Evolutionary conservation across 2,888 invertebrate genomes (phyloP), one percentile per base, ranked within the genome.

Genomic region (Nomada flava): DNA sequence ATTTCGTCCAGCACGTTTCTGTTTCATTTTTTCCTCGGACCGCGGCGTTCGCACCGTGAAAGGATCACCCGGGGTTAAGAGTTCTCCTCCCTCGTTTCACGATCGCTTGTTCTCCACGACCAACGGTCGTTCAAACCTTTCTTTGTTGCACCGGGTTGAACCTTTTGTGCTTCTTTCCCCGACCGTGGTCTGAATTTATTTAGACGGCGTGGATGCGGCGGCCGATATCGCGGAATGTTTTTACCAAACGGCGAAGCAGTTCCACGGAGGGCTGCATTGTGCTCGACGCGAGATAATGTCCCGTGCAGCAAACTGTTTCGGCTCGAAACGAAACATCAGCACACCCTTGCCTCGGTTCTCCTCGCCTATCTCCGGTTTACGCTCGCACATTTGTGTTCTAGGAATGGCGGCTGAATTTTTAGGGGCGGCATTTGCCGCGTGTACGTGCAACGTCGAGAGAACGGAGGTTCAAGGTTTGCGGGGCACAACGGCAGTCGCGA

Each of bases 121-220:
- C 36, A 36, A 36, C 36, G 36, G 36, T 36, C 36, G 36, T 36
- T 36, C 36, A 5, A 7, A 36, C 36, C 4, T 29, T 29, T 29
- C 7, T 5, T 7, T 7, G 52, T 50, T 50, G 47, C 67, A 18
- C 10, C 13, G 26, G 15, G 59, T 29, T 20, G 36, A 20, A 64
- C 10, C 60, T 52, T 77, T 78, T 47, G 47, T 53, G 57, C 59
- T 42, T 52, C 18, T 20, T 55, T 29, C 13, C 15, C 52, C 53
- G 20, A 47, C n/a, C 47, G 36, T 23, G 47, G 47, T 53, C 36
- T 60, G 77, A 76, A 62, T 76, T 77, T 78, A 78, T 62, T 67
- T 76, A 67, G 60, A 55, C 13, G 44, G 20, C 47, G 23, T 2
- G 26, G 42, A 60, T 23, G n/a, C 9, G 29, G 36, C 20, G n/a